Percentiles rank a stretch among this genome's conserved stretches.
Conservation (phyloP, 2,113 vertebrate genomes). For the Ranitomeya imitator region DNA sequence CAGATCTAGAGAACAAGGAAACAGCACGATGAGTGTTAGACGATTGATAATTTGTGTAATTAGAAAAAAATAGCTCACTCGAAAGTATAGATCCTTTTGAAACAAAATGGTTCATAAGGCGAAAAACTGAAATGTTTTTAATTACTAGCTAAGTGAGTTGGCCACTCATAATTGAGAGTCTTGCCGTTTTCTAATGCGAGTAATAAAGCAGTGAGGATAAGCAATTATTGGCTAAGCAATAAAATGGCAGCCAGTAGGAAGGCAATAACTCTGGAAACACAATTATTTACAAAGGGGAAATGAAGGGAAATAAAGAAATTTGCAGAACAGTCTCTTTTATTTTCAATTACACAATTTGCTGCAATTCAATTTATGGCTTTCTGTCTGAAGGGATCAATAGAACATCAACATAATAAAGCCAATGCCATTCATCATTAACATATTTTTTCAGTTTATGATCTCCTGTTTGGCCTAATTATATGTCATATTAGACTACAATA, state of each 20-base stretch:
- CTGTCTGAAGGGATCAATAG: background rate
- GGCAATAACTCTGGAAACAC: constrained; percentile 25
- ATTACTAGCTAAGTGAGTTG: constrained; percentile 48
- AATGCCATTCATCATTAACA: constrained; percentile 8
- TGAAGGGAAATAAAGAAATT: constrained; percentile 37
- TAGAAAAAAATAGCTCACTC: constrained; percentile 22
- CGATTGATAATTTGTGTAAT: constrained; percentile 14
- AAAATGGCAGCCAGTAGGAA: constrained; percentile 43
- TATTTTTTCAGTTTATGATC: background rate
- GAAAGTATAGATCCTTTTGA: constrained; percentile 25
- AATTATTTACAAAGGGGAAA: constrained; percentile 41
- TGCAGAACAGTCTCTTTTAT: constrained; percentile 36
- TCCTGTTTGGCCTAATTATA: background rate
- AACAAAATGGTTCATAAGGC: constrained; percentile 26
- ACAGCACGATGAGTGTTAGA: background rate
- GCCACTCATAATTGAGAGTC: constrained; percentile 46
- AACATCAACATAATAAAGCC: constrained; percentile 16
- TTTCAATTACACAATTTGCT: constrained; percentile 33
- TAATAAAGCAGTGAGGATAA: constrained; percentile 45
- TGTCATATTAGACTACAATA: background rate
- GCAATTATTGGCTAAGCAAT: constrained; percentile 49
- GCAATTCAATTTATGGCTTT: background rate
- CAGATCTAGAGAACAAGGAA: background rate
- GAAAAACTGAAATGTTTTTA: constrained; percentile 34
- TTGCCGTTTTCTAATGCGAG: constrained; percentile 37